Evolutionary conservation across 2,113 vertebrate species (phyloP).

Genomic region (Elanus axillaris): DNA sequence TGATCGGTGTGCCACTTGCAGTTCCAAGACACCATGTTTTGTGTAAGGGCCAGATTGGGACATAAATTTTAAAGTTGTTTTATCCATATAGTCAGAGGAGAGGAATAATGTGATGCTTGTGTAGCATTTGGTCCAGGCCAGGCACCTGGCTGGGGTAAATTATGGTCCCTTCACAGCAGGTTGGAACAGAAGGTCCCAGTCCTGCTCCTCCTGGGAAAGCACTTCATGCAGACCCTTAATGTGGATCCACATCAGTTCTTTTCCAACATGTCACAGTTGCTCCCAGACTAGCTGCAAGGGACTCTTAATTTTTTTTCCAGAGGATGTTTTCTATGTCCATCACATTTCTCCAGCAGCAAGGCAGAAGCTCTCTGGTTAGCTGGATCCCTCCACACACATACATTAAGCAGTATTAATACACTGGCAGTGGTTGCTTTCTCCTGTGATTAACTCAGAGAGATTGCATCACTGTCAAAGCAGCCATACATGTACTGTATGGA

Average conservation of each 20-base stretch:
- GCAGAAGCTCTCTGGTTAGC: not conserved
- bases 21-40: not conserved
- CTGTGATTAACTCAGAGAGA: not conserved
- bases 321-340: not conserved
- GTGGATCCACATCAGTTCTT: not conserved
- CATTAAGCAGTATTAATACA: not conserved
- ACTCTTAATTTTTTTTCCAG: not conserved
- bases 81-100: not conserved
- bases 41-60: accelerated
- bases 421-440: not conserved
- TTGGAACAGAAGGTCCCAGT: not conserved
- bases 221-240: not conserved
- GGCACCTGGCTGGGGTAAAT: not conserved
- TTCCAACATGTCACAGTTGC: not conserved
- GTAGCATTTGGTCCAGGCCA: not conserved
- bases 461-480: not conserved
- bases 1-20: not conserved
- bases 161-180: not conserved
- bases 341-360: not conserved
- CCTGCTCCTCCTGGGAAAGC: not conserved
- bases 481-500: not conserved
- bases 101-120: not conserved
- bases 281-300: not conserved
- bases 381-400: not conserved
- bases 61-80: not conserved